Base-by-base conservation (phyloP, 2,113 vertebrate genomes). In the Rallus limicola region DNA sequence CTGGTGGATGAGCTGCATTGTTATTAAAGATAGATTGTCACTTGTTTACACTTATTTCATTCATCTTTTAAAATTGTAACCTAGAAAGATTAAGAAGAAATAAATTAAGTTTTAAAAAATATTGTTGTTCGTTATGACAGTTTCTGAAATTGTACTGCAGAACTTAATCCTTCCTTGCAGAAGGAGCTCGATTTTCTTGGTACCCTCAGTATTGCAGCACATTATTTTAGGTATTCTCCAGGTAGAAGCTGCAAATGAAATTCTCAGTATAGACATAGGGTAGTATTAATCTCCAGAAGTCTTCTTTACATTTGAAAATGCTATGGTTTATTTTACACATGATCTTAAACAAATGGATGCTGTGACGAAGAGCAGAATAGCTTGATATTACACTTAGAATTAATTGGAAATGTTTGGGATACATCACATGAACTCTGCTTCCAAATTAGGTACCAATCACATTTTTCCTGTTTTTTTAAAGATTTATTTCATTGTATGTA, bases 21-120 rank as follows among this genome's bases (percentile, higher is more conserved):
- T 70, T 95, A 67, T 40, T 92, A 88, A 94, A 93, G 92, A 93
- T 78, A 59, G 93, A 38, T 94, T 88, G 92, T 80, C 26, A 84
- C 44, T 94, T 94, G 28, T 69, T 97, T 82, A 55, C 63, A 69
- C 95, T 72, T 79, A 90, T 94, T 96, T 82, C 29, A 89, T 9
- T 84, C 64, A 40, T 48, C n/a, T 87, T 26, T 87, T 87, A 78
- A 95, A 95, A 74, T 69, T 89, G 28, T 89, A 92, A 69, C 68
- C 56, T 48, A 48, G 59, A 76, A 92, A 93, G 63, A 53, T 88
- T 84, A 86, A 31, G n/a, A 88, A 42, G 42, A 71, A 92, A 85
- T 93, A 94, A 82, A 70, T 85, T 38, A 79, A 36, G 28, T 68
- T 79, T 48, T 58, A 6, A 58, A 69, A 93, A 91, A 33, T 48